A percentile compares a stretch with the other conserved stretches of the same genome.
Conservation (phyloP, 2,113 vertebrate species). For the Laterallus jamaicensis region DNA sequence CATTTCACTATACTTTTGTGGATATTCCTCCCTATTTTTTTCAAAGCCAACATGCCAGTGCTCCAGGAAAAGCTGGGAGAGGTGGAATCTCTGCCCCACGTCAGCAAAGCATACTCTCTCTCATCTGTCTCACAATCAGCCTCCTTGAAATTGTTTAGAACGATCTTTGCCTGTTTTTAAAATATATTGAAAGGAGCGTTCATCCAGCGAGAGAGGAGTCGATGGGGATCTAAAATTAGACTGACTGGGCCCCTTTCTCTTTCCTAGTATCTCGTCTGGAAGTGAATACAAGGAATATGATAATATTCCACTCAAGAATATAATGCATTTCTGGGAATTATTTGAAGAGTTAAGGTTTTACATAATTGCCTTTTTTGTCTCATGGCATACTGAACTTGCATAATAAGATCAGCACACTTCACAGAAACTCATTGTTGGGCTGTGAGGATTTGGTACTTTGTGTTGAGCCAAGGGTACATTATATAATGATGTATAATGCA, state of each 20-base stretch:
- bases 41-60: rapidly evolving
- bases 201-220: neutral
- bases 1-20: rapidly evolving
- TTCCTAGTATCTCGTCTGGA: neutral
- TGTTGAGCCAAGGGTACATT: neutral
- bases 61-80: neutral
- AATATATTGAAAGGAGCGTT: neutral
- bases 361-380: constrained; percentile 64
- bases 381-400: constrained; percentile 42
- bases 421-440: constrained; percentile 28
- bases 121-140: neutral
- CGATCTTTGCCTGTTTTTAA: constrained; percentile 9
- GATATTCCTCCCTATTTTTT: neutral
- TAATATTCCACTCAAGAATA: constrained; percentile 11
- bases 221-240: neutral
- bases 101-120: neutral
- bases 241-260: neutral
- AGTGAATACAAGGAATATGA: neutral
- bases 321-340: constrained; percentile 31
- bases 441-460: neutral
- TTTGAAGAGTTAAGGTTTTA: constrained; percentile 33
- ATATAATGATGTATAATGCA: constrained; percentile 25
- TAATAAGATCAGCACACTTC: constrained; percentile 36
- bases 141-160: constrained; percentile 16
- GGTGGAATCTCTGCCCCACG: neutral